Evolutionary conservation across 2,888 invertebrate species (phyloP), one percentile per base, ranked within the genome.

Genomic region (Cosmopolites sordidus): DNA sequence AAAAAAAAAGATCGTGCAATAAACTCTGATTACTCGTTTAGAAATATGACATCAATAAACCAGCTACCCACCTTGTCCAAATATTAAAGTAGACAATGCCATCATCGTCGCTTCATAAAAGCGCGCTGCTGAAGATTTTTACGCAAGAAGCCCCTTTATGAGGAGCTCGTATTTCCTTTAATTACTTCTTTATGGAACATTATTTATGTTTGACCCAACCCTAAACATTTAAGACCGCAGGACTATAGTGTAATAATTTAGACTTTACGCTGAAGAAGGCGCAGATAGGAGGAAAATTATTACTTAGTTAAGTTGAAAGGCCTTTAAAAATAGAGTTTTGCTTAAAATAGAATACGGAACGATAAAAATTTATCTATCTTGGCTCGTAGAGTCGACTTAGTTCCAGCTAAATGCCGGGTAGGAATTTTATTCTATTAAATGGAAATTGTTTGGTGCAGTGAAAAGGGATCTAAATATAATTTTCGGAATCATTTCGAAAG

Each of bases 201-300:
- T 47, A 47, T 47, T 47, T 47, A 47, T 47, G 47, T 47, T 39
- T 39, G 27, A 29, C 16, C 47, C 47, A 40, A 29, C 47, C 33
- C 47, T 29, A 39, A 46, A 40, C 47, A 27, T 40, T 39, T 39
- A 47, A 47, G 40, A 11, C 33, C 47, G 38, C 2, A 27, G 29
- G 15, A 27, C 29, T 47, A 16, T 40, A 16, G 18, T 39, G 39
- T 16, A 47, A 47, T 47, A 47, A 47, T 39, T 47, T 39, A 47
- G 47, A 39, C 29, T 47, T 39, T 47, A 47, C 39, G 40, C 38
- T 38, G 39, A 47, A 47, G 37, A 16, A 47, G 16, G 39, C 39
- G 47, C 27, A 47, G 47, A 47, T 47, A 47, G 47, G 39, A 40
- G 39, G 39, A 39, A 27, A 47, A 47, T 47, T 47, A 39, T 39